Percentiles rank a stretch among this genome's conserved stretches.
These are phyloP conservation scores for Sisyra terminalis DNA, from an alignment of 2,888 invertebrate genomes.

Conservation along the genomic window DNA sequence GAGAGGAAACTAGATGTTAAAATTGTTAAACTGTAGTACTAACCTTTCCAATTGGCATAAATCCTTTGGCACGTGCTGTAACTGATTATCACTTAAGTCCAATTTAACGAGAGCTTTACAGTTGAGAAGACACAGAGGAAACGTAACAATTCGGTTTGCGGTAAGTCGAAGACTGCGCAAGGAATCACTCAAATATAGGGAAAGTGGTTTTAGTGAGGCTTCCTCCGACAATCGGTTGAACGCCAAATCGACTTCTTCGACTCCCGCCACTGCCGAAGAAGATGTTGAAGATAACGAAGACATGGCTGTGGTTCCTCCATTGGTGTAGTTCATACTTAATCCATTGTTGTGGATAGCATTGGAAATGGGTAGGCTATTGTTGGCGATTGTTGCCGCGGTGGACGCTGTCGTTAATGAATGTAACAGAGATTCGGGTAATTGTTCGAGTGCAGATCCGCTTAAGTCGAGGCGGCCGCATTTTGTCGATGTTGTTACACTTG, in stretches of 20 bases:
- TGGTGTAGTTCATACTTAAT: background rate
- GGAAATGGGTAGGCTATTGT: background rate
- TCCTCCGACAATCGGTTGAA: slow-evolving; percentile 22
- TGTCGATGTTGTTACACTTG: background rate
- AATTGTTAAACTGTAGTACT: slow-evolving; percentile 18
- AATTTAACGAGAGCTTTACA: slow-evolving; percentile 42
- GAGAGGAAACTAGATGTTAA: no score
- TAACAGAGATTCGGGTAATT: slow-evolving; percentile 8
- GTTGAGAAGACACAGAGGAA: slow-evolving; percentile 42
- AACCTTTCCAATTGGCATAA: slow-evolving; percentile 40
- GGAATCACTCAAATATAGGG: slow-evolving; percentile 11
- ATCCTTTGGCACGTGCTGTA: slow-evolving; percentile 44
- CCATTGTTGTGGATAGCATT: background rate
- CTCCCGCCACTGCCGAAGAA: background rate
- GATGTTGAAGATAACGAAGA: background rate
- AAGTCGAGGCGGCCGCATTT: slow-evolving; percentile 6
- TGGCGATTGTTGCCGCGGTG: slow-evolving; percentile 6
- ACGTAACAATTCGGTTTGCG: slow-evolving; percentile 36
- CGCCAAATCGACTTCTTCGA: slow-evolving; percentile 23
- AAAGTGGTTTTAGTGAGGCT: slow-evolving; percentile 11
- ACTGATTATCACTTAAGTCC: slow-evolving; percentile 50
- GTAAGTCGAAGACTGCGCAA: slow-evolving; percentile 27
- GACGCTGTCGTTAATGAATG: slow-evolving; percentile 8
- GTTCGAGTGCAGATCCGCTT: slow-evolving; percentile 8
- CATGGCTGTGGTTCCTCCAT: background rate